phyloP scores from a whole-genome alignment of 2,113 vertebrate genomes.

The Bubo blakistoni region DNA sequence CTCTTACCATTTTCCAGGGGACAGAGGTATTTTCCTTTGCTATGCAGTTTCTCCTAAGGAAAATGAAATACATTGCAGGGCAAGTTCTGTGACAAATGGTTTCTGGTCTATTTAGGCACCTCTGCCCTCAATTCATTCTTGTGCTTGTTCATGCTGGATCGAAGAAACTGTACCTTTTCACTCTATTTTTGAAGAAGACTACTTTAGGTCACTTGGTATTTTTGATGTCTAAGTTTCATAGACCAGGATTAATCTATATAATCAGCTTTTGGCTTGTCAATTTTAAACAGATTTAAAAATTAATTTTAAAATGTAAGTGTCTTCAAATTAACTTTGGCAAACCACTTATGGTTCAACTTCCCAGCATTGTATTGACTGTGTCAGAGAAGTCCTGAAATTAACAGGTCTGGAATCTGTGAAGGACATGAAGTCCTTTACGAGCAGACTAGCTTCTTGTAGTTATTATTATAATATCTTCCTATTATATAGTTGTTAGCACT shows the following conservation, averaged over 20 bases:
- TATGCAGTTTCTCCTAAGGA: constrained; percentile 48
- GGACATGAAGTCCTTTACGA: not conserved
- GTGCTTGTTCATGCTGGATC: constrained; percentile 18
- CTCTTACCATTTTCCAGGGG: not conserved
- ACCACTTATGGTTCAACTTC: not conserved
- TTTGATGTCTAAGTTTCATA: not conserved
- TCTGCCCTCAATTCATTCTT: constrained; percentile 60
- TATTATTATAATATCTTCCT: constrained; percentile 25
- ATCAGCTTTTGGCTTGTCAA: not conserved
- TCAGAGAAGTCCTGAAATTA: not conserved
- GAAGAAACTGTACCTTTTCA: not conserved
- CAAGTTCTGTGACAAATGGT: constrained; percentile 30
- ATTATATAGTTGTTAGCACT: constrained; percentile 30
- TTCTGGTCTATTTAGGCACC: constrained; percentile 51
- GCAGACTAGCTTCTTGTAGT: not conserved
- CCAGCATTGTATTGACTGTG: not conserved
- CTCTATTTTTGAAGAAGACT: constrained; percentile 27
- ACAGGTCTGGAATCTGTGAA: constrained; percentile 16
- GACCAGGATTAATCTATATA: not conserved
- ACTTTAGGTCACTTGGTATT: not conserved
- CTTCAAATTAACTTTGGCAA: not conserved
- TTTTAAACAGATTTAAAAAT: not conserved
- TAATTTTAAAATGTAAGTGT: not conserved
- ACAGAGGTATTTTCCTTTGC: constrained; percentile 24
- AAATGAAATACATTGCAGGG: constrained; percentile 37